Evolutionary conservation across 2,888 invertebrate genomes (phyloP).

Genomic region (Harpagoxenus sublaevis): DNA sequence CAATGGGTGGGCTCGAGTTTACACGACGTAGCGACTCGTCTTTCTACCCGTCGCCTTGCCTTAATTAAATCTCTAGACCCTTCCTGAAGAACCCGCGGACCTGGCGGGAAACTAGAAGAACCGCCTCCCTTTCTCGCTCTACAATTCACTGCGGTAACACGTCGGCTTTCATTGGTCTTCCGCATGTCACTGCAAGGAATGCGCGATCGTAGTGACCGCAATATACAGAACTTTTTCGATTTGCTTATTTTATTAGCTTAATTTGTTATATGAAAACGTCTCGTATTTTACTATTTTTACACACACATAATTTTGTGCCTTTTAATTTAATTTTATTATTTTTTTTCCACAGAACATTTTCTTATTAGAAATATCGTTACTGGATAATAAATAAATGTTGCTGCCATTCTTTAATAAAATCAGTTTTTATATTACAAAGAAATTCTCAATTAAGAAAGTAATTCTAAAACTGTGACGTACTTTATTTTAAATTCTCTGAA

Average conservation of each 20-base stretch:
- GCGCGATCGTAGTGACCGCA: neutral
- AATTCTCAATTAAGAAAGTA: neutral
- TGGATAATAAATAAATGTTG: neutral
- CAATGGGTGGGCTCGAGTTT: constrained; percentile 68
- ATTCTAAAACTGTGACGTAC: neutral
- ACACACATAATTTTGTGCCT: neutral
- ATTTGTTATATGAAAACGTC: neutral
- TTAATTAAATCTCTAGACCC: constrained; percentile 82
- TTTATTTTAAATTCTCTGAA: neutral
- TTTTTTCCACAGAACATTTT: neutral
- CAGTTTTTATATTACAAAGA: neutral
- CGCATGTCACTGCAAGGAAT: constrained; percentile 15
- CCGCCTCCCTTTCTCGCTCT: constrained; percentile 50
- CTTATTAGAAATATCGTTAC: neutral
- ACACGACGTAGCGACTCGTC: constrained; percentile 76
- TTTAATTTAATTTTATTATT: neutral
- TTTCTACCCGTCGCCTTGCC: constrained; percentile 77
- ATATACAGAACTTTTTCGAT: constrained; percentile 25
- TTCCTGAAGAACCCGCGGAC: constrained; percentile 71
- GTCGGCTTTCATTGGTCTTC: constrained; percentile 53
- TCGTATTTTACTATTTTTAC: constrained; percentile 1
- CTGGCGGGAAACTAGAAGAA: constrained; percentile 63
- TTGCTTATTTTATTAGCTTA: constrained; percentile 22
- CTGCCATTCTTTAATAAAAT: neutral
- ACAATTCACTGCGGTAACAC: constrained; percentile 57